phyloP scores from a whole-genome alignment of 1,140 invertebrate species.

The Lanistes nyassanus region DNA sequence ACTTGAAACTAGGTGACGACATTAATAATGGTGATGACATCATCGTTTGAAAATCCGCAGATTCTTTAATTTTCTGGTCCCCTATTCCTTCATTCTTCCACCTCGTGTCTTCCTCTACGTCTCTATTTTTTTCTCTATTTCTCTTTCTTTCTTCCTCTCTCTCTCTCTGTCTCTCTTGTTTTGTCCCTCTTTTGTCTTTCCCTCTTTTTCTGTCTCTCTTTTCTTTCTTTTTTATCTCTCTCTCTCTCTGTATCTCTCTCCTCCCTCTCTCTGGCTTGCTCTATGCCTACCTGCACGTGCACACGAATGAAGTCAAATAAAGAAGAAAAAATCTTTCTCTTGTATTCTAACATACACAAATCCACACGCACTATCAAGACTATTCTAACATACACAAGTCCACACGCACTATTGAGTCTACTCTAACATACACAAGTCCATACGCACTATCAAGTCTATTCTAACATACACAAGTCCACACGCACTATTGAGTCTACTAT shows the following conservation, averaged over 20 bases:
- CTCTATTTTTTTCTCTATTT: background rate
- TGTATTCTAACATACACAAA: background rate
- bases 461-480: background rate
- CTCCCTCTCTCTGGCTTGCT: background rate
- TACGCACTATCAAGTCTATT: background rate
- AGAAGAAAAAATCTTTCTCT: no score
- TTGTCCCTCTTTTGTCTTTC: background rate
- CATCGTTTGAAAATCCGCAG: background rate
- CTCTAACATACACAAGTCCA: background rate
- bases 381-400: background rate
- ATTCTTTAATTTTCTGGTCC: background rate
- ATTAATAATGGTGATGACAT: background rate
- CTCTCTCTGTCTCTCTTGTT: background rate
- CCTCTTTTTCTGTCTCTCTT: conserved; percentile 8
- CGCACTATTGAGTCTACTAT: background rate
- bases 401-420: background rate
- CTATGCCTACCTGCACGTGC: background rate
- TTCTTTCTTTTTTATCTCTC: background rate
- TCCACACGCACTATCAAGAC: background rate
- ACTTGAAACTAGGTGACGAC: background rate
- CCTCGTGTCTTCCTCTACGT: background rate
- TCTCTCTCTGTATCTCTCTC: background rate
- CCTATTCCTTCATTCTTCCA: background rate
- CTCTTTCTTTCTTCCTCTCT: background rate
- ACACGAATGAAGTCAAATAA: no score